Conservation (phyloP, 2,888 invertebrate genomes). For the Xylocampa areola region DNA sequence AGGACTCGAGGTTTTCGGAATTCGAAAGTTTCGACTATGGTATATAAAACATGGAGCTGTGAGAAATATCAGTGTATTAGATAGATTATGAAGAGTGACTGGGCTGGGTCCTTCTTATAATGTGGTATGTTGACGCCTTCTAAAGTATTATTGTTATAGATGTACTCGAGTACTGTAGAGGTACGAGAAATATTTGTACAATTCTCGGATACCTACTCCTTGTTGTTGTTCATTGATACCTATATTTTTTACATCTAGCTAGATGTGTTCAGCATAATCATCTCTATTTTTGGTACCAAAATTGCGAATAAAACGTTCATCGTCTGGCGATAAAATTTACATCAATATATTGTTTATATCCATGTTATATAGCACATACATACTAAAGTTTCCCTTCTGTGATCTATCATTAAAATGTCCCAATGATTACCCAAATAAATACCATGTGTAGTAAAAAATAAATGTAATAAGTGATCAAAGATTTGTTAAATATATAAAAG, state of each 20-base stretch:
- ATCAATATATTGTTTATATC: constrained; percentile 56
- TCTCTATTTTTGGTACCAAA: constrained; percentile 88
- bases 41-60: constrained; percentile 89
- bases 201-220: constrained; percentile 87
- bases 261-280: constrained; percentile 87
- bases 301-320: constrained; percentile 53
- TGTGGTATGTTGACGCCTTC: constrained; percentile 87
- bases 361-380: constrained; percentile 48
- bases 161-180: constrained; percentile 84
- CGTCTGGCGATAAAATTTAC: constrained; percentile 66
- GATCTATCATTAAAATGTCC: constrained; percentile 51
- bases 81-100: constrained; percentile 82
- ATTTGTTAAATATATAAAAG: constrained; percentile 26
- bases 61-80: constrained; percentile 88
- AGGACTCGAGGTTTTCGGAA: constrained; percentile 96
- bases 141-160: constrained; percentile 89
- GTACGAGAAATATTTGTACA: constrained; percentile 88
- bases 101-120: constrained; percentile 81
- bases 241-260: constrained; percentile 89
- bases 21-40: constrained; percentile 95
- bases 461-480: constrained; percentile 32
- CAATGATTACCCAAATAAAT: constrained; percentile 22
- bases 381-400: constrained; percentile 57
- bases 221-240: constrained; percentile 89
- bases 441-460: constrained; percentile 26